Conservation (phyloP, 2,888 invertebrate genomes). For the Athetis lepigone region DNA sequence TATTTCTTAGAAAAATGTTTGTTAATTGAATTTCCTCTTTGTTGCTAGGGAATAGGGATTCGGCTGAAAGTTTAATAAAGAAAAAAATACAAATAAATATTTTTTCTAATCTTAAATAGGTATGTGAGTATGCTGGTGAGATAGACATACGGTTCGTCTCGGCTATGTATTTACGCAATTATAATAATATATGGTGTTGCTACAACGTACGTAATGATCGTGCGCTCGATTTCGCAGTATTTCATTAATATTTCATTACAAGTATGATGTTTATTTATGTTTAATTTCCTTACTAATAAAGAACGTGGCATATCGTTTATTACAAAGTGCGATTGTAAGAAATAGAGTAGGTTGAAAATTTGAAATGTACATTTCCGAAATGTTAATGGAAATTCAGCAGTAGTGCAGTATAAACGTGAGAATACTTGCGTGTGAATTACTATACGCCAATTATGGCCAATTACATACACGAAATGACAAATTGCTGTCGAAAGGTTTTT, state of each 20-base stretch:
- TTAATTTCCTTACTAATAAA: constrained; percentile 40
- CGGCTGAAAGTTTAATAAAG: not conserved
- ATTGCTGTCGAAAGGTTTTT: constrained; percentile 78
- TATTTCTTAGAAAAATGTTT: too few relatives aligned
- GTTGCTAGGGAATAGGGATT: not conserved
- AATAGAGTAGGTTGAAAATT: constrained; percentile 41
- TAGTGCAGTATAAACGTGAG: constrained; percentile 66
- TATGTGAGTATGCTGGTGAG: constrained; percentile 36
- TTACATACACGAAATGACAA: constrained; percentile 76
- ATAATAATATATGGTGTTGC: constrained; percentile 41
- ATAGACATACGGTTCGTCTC: constrained; percentile 38
- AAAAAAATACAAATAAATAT: constrained; percentile 5
- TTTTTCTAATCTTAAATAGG: constrained; percentile 33
- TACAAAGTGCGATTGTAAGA: constrained; percentile 31
- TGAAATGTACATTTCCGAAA: constrained; percentile 52
- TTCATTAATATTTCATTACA: constrained; percentile 47
- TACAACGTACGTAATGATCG: constrained; percentile 49
- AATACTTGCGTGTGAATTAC: constrained; percentile 73
- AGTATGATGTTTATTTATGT: constrained; percentile 36
- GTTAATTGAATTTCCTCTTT: not conserved
- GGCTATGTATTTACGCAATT: constrained; percentile 48
- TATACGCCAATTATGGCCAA: constrained; percentile 73
- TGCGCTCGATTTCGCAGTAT: constrained; percentile 50
- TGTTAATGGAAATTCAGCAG: constrained; percentile 46
- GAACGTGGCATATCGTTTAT: constrained; percentile 43